Evolutionary conservation across 1,140 invertebrate species (phyloP).

Genomic region (Drosophila bocqueti): DNA sequence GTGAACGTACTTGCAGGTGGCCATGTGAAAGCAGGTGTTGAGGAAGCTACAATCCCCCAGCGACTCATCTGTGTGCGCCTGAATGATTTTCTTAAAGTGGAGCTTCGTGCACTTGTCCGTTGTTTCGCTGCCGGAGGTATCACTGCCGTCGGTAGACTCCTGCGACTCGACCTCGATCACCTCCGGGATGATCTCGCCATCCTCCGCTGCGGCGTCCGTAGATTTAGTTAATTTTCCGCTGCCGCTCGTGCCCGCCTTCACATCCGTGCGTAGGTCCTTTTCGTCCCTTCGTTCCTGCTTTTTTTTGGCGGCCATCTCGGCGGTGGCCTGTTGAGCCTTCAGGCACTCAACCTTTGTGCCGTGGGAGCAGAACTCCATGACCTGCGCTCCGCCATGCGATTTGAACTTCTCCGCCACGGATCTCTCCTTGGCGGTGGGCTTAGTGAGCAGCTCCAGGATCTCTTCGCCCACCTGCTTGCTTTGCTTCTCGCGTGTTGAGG

Average conservation of each 20-base stretch:
- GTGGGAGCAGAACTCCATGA: slow-evolving; percentile 98
- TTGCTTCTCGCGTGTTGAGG: slow-evolving; percentile 97
- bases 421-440: slow-evolving; percentile 98
- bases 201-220: slow-evolving; percentile 52
- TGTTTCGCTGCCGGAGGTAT: slow-evolving; percentile 51
- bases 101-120: slow-evolving; percentile 91
- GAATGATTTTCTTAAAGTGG: slow-evolving; percentile 99
- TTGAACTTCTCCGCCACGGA: slow-evolving; percentile 97
- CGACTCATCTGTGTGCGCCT: slow-evolving; percentile 97
- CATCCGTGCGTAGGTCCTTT: slow-evolving; percentile 38
- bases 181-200: slow-evolving; percentile 74
- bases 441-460: slow-evolving; percentile 96
- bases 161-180: slow-evolving; percentile 67
- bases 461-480: slow-evolving; percentile 98
- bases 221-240: slow-evolving; percentile 44
- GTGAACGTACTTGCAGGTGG: slow-evolving; percentile 98
- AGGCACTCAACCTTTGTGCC: slow-evolving; percentile 96
- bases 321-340: slow-evolving; percentile 87
- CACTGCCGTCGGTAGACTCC: slow-evolving; percentile 66
- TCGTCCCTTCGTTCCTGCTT: slow-evolving; percentile 84
- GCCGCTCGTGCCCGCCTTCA: slow-evolving; percentile 1
- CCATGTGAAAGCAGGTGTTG: slow-evolving; percentile 99
- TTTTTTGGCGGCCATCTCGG: slow-evolving; percentile 81
- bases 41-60: slow-evolving; percentile 98
- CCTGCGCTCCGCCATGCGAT: slow-evolving; percentile 96